phyloP scores from a whole-genome alignment of 1,140 invertebrate species.

The Oncopodura yosiiana region DNA sequence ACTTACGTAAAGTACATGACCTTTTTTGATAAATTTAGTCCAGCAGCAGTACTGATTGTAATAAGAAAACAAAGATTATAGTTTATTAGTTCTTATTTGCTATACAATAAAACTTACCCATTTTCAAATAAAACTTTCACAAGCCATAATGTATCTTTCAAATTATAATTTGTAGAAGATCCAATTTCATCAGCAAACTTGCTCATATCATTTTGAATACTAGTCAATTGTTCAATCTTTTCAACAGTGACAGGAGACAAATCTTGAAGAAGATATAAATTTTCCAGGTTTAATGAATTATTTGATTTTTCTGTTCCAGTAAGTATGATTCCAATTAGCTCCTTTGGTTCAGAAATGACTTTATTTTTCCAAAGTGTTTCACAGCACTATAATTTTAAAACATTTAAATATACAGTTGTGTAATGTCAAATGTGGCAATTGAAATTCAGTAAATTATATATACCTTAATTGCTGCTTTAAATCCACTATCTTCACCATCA shows the following conservation, averaged over 20 bases:
- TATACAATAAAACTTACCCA: constrained; percentile 11
- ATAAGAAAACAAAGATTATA: neutral
- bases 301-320: constrained; percentile 21
- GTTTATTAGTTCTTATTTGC: neutral
- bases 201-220: constrained; percentile 11
- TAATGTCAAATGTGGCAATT: too few species aligned
- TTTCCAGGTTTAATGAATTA: constrained; percentile 10
- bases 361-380: constrained; percentile 17
- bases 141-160: constrained; percentile 26
- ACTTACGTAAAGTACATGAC: constrained; percentile 20
- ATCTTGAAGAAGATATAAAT: constrained; percentile 24
- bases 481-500: constrained; percentile 15
- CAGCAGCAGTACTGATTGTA: neutral
- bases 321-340: constrained; percentile 18
- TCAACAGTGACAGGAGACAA: constrained; percentile 15
- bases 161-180: constrained; percentile 1
- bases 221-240: constrained; percentile 18
- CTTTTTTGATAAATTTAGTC: too few species aligned
- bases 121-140: constrained; percentile 22
- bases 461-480: constrained; percentile 25
- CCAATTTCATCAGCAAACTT: constrained; percentile 23
- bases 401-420: neutral
- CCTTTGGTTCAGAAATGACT: constrained; percentile 18
- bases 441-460: too few species aligned
- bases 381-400: constrained; percentile 18